Base-by-base conservation (phyloP, 2,797 vertebrate genomes). In the Channallabes apus region DNA sequence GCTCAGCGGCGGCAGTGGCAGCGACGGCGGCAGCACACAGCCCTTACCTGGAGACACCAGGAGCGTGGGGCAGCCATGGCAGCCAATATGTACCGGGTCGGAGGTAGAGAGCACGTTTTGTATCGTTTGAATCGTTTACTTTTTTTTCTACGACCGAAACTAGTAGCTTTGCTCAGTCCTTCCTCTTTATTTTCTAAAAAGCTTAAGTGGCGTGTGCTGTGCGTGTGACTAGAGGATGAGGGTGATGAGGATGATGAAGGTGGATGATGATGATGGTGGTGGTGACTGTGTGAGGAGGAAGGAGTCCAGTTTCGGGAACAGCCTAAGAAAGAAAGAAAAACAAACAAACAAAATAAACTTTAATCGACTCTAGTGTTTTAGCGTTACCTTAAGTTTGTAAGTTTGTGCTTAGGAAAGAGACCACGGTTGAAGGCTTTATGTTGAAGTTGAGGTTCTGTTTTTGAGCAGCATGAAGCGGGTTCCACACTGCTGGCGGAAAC, bases 41-140 rank as follows among this genome's bases (percentile, higher is more conserved):
- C 93, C 93, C 92, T 90, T 46, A 94, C 95, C 95, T 93, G 95
- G 94, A 95, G 93, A 94, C 93, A 92, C 95, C 94, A 91, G 94
- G 91, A 94, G 93, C 93, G 90, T 94, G 94, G 94, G 94, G 92
- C 94, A 95, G 95, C 61, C 94, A 96, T 96, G 95, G 95, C 95
- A 94, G 95, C 95, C 62, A 96, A 96, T 91, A 96, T 96, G 95
- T 96, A 96, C 95, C 95, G 95, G 94, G 95, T 96, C 91, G 95
- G 95, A 95, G 95, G 95, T 96, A 95, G 83, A 87, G 58, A 73
- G 62, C 85, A 86, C 88, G 80, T 86, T 90, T 79, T 87, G 11
- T 82, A 78, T 77, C 82, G 89, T 86, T 88, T 86, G 87, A 35
- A 18, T 90, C 85, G 80, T 83, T 81, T 87, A 68, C 81, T 82